A percentile compares a stretch with the other conserved stretches of the same genome.
Conservation (phyloP, 1,140 invertebrate species). For the Holotrichia oblita region DNA sequence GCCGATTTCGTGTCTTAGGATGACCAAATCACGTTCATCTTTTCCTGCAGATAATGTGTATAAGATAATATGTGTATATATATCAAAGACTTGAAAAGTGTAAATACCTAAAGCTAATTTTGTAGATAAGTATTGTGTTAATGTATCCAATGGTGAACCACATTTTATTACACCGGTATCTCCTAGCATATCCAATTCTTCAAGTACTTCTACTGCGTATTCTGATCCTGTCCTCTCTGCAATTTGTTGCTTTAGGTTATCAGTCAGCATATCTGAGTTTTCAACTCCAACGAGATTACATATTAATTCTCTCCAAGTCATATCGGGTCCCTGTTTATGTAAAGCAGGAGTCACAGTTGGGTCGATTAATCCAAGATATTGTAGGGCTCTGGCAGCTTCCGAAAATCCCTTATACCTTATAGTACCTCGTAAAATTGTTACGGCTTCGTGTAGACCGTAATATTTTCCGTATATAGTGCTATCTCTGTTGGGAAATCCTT, state of each 20-base stretch:
- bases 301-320: constrained; percentile 94
- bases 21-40: constrained; percentile 92
- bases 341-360: constrained; percentile 85
- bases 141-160: constrained; percentile 89
- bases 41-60: constrained; percentile 63
- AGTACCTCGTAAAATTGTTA: constrained; percentile 91
- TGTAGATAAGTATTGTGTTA: constrained; percentile 90
- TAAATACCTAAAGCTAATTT: constrained; percentile 79
- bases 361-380: constrained; percentile 89
- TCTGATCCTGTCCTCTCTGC: constrained; percentile 78
- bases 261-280: constrained; percentile 89
- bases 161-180: constrained; percentile 85
- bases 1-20: constrained; percentile 92
- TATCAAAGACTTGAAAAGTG: constrained; percentile 38
- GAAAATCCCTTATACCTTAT: constrained; percentile 82
- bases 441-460: constrained; percentile 87
- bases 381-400: constrained; percentile 85
- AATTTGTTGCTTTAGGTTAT: constrained; percentile 87
- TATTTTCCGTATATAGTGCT: constrained; percentile 88
- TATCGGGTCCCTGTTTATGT: constrained; percentile 93
- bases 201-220: constrained; percentile 75
- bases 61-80: background rate
- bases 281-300: constrained; percentile 87
- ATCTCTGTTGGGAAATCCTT: constrained; percentile 97
- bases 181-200: constrained; percentile 87